Evolutionary conservation across 2,797 vertebrate genomes (phyloP), one percentile per base, ranked within the genome.

Genomic region (Ceyx erithaca): DNA sequence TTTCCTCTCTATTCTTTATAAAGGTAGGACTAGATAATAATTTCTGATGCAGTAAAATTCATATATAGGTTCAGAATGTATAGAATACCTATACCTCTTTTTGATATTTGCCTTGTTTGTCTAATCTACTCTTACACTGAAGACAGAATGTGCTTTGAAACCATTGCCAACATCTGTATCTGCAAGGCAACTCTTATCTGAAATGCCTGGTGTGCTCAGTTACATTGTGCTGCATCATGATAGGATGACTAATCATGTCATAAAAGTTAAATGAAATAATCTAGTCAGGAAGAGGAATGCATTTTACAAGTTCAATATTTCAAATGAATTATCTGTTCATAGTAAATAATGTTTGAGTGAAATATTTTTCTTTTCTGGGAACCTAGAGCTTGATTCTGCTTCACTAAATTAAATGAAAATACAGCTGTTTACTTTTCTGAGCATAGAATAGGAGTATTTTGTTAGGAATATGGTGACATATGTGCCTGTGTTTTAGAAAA

Each of bases 261-360:
- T 93, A 94, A 94, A 94, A 93, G 37, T 94, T 93, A 95, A 94
- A 94, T 90, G 26, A 90, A 95, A 85, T 82, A 33, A 89, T 82
- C 61, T 83, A 92, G 30, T 43, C 58, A 75, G 41, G 58, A 89
- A 90, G 58, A 93, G 90, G 69, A 80, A 94, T 68, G 62, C 46
- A 75, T 94, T 94, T 94, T 78, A 68, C 71, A 62, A 80, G 57
- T 87, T 80, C 87, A 69, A 83, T 95, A 94, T 87, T 96, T 95
- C 89, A 95, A 89, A 68, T 75, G 79, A 94, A 85, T 94, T 90
- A 92, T 93, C 33, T 89, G 10, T 67, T 93, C 87, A 28, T 21
- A 66, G 31, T 75, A 81, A 94, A 54, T 85, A 85, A 92, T 87
- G 69, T 75, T 80, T 87, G 68, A 92, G 10, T 90, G 89, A 92